These are phyloP conservation scores for Apistogramma diplotaenia DNA, from an alignment of 2,113 vertebrate genomes.

Conservation along the genomic window DNA sequence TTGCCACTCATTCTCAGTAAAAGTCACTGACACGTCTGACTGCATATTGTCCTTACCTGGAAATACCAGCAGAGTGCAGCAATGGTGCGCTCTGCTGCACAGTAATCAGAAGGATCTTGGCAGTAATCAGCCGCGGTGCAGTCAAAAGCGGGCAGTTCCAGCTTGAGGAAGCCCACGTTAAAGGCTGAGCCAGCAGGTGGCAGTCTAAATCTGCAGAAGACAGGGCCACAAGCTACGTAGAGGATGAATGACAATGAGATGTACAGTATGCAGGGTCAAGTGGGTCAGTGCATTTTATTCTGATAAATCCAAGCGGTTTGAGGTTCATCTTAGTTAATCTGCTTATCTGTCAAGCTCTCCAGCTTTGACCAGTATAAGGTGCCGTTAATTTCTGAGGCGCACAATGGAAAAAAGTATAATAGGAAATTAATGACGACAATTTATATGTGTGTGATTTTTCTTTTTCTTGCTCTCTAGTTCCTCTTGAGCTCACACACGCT, in stretches of 20 bases:
- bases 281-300: neutral
- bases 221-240: neutral
- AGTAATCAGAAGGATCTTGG: neutral
- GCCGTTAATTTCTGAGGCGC: neutral
- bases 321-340: neutral
- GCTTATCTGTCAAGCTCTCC: neutral
- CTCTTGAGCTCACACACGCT: neutral
- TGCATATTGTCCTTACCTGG: conserved; percentile 35
- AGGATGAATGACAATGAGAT: conserved; percentile 21
- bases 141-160: neutral
- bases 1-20: neutral
- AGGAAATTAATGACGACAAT: neutral
- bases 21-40: conserved; percentile 13
- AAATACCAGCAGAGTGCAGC: conserved; percentile 61
- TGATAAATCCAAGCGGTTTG: neutral
- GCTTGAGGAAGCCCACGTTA: neutral
- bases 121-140: conserved; percentile 1
- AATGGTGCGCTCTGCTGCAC: conserved; percentile 26
- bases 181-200: conserved; percentile 42
- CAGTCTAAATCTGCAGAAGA: conserved; percentile 33
- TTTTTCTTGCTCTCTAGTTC: neutral
- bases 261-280: conserved; percentile 19
- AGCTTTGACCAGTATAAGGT: neutral
- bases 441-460: neutral
- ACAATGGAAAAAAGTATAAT: neutral